These are phyloP conservation scores for Myripristis jacobus DNA, from an alignment of 2,797 vertebrate species.

Conservation along the genomic window DNA sequence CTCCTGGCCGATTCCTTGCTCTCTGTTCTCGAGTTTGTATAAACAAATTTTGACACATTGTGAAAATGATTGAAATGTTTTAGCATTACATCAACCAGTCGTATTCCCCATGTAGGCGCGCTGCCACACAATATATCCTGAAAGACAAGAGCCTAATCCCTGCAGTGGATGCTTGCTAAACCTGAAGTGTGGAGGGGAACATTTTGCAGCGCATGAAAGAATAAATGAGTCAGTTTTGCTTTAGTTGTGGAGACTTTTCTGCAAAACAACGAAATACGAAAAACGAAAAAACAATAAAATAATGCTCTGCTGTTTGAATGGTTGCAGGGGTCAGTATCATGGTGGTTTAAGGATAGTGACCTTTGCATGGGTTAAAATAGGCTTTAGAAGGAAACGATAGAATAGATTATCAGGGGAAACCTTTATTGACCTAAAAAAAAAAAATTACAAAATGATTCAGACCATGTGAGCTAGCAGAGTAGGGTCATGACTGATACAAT, in stretches of 20 bases:
- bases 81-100: conserved; percentile 4
- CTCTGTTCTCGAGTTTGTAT: too few species aligned
- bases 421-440: conserved; percentile 1
- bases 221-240: not conserved
- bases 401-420: conserved; percentile 17
- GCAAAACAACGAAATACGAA: conserved; percentile 9
- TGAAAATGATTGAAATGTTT: conserved; percentile 31
- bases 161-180: conserved; percentile 4
- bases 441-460: conserved; percentile 18
- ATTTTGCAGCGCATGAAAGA: conserved; percentile 7
- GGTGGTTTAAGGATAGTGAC: conserved; percentile 35
- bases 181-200: not conserved
- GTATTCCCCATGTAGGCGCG: conserved; percentile 19
- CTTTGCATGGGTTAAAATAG: conserved; percentile 23
- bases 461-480: conserved; percentile 5
- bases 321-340: conserved; percentile 30
- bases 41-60: conserved; percentile 17
- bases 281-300: too few species aligned
- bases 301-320: conserved; percentile 19
- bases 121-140: not conserved
- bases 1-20: not conserved
- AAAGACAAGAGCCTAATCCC: not conserved
- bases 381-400: conserved; percentile 32
- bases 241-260: conserved; percentile 9
- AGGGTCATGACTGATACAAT: conserved; percentile 19